Evolutionary conservation across 2,888 invertebrate genomes (phyloP).

Genomic region (Bellardia bayeri): DNA sequence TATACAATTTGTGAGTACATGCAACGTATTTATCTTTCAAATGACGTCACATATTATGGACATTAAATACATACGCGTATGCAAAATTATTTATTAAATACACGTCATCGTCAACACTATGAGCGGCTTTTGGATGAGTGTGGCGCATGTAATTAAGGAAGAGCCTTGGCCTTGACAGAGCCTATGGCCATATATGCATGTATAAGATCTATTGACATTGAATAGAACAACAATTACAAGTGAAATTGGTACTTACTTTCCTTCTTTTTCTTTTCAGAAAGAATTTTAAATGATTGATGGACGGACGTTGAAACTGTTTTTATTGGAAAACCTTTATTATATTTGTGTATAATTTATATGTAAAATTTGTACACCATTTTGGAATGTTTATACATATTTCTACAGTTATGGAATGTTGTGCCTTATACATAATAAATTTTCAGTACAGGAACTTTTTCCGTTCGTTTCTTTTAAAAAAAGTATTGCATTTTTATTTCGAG

Average conservation of each 20-base stretch:
- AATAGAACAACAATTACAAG: background rate
- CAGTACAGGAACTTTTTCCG: slow-evolving; percentile 23
- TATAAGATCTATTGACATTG: background rate
- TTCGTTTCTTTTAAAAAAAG: background rate
- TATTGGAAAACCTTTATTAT: background rate
- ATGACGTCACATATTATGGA: slow-evolving; percentile 39
- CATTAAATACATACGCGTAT: background rate
- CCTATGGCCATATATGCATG: background rate
- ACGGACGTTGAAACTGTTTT: slow-evolving; percentile 9
- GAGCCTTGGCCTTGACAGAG: slow-evolving; percentile 34
- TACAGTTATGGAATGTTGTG: slow-evolving; percentile 35
- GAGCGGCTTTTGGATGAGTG: background rate
- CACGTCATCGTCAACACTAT: slow-evolving; percentile 46
- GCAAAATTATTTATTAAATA: background rate
- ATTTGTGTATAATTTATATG: background rate
- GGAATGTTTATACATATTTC: background rate
- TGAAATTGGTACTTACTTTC: slow-evolving; percentile 17
- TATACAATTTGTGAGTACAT: background rate
- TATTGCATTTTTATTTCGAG: slow-evolving; percentile 10
- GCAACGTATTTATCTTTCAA: slow-evolving; percentile 14
- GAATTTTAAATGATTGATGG: background rate
- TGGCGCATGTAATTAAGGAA: slow-evolving; percentile 18
- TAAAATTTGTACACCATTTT: slow-evolving; percentile 28
- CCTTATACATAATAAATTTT: background rate
- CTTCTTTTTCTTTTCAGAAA: background rate